Base-by-base conservation (phyloP, 2,888 invertebrate species). In the Heliconius ismenius region DNA sequence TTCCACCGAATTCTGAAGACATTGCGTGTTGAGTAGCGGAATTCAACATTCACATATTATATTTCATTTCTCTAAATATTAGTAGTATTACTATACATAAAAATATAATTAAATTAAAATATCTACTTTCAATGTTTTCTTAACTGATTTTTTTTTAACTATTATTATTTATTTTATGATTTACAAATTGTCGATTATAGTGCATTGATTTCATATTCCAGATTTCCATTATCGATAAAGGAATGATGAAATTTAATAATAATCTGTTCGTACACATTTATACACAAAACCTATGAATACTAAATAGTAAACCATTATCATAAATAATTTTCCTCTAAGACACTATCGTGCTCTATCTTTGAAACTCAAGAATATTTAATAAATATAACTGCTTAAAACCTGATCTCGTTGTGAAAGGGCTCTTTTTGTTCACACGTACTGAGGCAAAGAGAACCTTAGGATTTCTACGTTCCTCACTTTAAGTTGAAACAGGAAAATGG, bases 211-310 rank as follows among this genome's bases (percentile, higher is more conserved):
- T 58, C 7, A 39, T 10, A 39, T 15, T 65, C n/a, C 36, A 24
- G 65, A 65, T 65, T 39, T 67, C 21, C 36, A 39, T 39, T 67
- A 67, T 67, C 39, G 67, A 67, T 67, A 39, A 24, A n/a, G 10
- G 13, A 65, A 65, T 65, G n/a, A 36, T 36, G 36, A n/a, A 36
- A 65, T 36, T 32, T 65, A 36, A 36, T n/a, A 65, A 36, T 10
- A 36, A 11, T 36, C 21, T n/a, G n/a, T 65, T 26, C 15, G 36
- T 65, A 36, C 32, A 64, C 32, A 64, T 64, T 28, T 62, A 32
- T 64, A 65, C 4, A 67, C 24, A 39, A 39, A 39, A 39, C 3
- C 24, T 39, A 39, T 67, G 39, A 39, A 67, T 67, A 67, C 15
- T 43, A 67, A 67, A 39, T 39, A 67, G 58, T 58, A 1, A n/a